Base-by-base conservation (phyloP, 1,140 invertebrate genomes). In the Conopomorpha cramerella region DNA sequence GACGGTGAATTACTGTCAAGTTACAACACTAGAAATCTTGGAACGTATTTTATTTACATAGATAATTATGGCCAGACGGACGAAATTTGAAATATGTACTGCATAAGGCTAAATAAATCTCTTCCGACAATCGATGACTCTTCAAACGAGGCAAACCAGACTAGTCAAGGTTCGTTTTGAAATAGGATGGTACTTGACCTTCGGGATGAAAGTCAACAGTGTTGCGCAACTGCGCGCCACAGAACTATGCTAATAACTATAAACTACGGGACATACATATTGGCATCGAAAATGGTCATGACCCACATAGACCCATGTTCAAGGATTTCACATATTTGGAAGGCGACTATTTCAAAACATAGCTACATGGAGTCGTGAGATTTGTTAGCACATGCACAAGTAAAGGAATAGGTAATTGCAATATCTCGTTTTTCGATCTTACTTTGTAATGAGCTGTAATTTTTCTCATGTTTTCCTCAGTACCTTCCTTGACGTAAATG, bases 321-420 rank as follows among this genome's bases (percentile, higher is more conserved):
- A 76, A 76, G 71, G 71, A 76, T 72, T 76, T 72, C 59, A 64
- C 65, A 71, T 76, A 72, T 76, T 76, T 70, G 67, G 66, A 68
- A 76, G 66, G 49, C 51, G 54, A 56, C 49, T 63, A 76, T 76
- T 71, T 65, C 67, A 70, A 76, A 76, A 76, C 59, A 56, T 55
- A 67, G 64, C 61, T 62, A 65, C 64, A 64, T 64, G 55, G 61
- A 53, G 56, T 56, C n/a, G n/a, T n/a, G n/a, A n/a, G 55, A 60
- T 64, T 66, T 54, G 55, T 70, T 73, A 70, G 54, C 56, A 48
- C 42, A 45, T 32, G 41, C 36, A 15, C 35, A 31, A 26, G 36
- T 50, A 63, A 61, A 54, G 50, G 43, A 41, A 54, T 28, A 30
- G 10, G 12, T 27, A 8, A 34, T 34, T 23, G 32, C n/a, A n/a